Conservation (phyloP, 2,113 vertebrate species). For the Ammodytes dubius region DNA sequence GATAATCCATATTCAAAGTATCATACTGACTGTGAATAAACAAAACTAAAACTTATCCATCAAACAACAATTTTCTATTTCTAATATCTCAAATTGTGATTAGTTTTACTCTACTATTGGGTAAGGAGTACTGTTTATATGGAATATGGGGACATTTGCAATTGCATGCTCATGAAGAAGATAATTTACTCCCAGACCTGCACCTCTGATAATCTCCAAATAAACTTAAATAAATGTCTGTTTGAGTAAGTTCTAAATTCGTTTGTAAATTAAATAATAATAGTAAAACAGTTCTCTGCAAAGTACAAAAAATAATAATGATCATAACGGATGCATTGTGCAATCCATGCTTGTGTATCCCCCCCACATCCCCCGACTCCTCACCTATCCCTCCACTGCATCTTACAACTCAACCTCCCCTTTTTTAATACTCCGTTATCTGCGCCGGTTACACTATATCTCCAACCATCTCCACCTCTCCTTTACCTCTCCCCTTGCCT, state of each 20-base stretch:
- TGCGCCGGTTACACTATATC: constrained; percentile 61
- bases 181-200: too few relatives aligned
- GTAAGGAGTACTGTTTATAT: too few relatives aligned
- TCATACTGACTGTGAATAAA: not conserved
- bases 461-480: constrained; percentile 16
- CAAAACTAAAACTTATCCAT: not conserved
- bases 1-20: not conserved
- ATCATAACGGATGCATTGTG: too few relatives aligned
- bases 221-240: too few relatives aligned
- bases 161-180: not conserved
- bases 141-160: not conserved
- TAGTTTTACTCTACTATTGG: not conserved
- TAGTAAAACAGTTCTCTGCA: too few relatives aligned
- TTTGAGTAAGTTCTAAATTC: too few relatives aligned
- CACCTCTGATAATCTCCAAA: too few relatives aligned
- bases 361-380: constrained; percentile 52
- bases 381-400: constrained; percentile 58
- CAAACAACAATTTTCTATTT: not conserved
- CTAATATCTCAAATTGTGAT: not conserved
- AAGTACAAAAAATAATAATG: too few relatives aligned
- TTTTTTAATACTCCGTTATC: constrained; percentile 64
- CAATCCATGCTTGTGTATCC: constrained; percentile 46
- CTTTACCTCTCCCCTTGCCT: constrained; percentile 15
- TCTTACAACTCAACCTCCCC: constrained; percentile 63
- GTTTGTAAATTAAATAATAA: too few relatives aligned